These are phyloP conservation scores for Aphaenogaster ashmeadi DNA, from an alignment of 1,140 invertebrate genomes.

Conservation along the genomic window DNA sequence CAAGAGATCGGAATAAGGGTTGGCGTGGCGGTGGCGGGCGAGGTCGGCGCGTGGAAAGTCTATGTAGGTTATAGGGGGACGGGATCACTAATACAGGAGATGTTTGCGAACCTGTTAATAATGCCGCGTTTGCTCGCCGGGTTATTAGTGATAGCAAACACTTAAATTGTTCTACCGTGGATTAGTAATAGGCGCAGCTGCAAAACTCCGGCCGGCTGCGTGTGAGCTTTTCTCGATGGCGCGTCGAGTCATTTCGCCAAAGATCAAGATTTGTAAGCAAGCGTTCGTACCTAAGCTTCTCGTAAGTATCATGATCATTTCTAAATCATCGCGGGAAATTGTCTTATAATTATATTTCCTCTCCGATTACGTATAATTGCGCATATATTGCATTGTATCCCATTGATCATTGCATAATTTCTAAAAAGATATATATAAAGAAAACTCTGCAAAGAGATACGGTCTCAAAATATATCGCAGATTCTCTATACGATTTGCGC, in stretches of 20 bases:
- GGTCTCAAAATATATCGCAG: neutral
- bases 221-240: slow-evolving; percentile 61
- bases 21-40: slow-evolving; percentile 61
- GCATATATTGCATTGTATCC: neutral
- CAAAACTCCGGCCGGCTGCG: slow-evolving; percentile 61
- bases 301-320: neutral
- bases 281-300: neutral
- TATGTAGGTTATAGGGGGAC: slow-evolving; percentile 80
- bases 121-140: slow-evolving; percentile 83
- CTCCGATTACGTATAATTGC: neutral
- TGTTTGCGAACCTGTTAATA: slow-evolving; percentile 86
- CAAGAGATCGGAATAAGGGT: slow-evolving; percentile 84
- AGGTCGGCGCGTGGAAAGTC: slow-evolving; percentile 76
- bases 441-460: neutral
- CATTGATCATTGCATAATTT: neutral
- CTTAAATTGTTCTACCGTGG: slow-evolving; percentile 83
- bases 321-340: neutral
- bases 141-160: slow-evolving; percentile 85
- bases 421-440: neutral
- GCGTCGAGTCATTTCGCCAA: slow-evolving; percentile 24
- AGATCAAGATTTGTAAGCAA: slow-evolving; percentile 6
- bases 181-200: slow-evolving; percentile 79
- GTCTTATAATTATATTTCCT: neutral
- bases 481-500: neutral
- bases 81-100: slow-evolving; percentile 84